A percentile compares a stretch with the other conserved stretches of the same genome.
Conservation (phyloP, 35 echinoderm and acorn worm species). For the Apostichopus californicus region DNA sequence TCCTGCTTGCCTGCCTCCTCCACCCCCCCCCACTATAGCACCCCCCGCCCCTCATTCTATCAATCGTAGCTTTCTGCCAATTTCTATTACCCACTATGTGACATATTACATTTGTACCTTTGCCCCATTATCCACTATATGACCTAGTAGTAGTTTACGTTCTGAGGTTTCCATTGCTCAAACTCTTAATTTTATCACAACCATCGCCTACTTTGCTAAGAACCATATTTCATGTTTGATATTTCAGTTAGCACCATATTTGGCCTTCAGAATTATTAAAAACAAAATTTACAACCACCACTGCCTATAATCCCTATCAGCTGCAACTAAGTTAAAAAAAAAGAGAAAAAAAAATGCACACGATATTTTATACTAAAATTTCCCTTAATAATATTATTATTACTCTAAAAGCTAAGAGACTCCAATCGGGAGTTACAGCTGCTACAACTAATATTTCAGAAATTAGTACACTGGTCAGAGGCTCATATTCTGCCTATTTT, state of each 20-base stretch:
- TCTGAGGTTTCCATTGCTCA: not conserved
- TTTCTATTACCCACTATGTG: too few species aligned
- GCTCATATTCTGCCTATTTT: slow-evolving; percentile 9
- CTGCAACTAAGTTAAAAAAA: not conserved
- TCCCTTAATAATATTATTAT: not conserved
- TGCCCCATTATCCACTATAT: too few species aligned
- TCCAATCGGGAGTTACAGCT: slow-evolving; percentile 18
- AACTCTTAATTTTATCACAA: not conserved
- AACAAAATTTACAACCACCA: not conserved
- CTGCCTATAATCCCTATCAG: not conserved
- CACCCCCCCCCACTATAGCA: too few species aligned
- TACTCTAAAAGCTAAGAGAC: not conserved
- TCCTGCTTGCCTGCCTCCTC: too few species aligned
- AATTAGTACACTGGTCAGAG: slow-evolving; percentile 58
- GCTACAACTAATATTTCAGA: slow-evolving; percentile 57
- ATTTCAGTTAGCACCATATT: not conserved
- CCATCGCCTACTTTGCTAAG: not conserved
- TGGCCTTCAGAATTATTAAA: not conserved
- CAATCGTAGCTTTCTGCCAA: too few species aligned
- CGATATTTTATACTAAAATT: not conserved
- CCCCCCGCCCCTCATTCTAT: too few species aligned
- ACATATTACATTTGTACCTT: too few species aligned
- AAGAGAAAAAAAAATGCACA: not conserved
- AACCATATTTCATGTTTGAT: not conserved
- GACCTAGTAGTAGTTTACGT: too few species aligned